Evolutionary conservation across 1,140 invertebrate species (phyloP).

Genomic region (Melitaea cinxia): DNA sequence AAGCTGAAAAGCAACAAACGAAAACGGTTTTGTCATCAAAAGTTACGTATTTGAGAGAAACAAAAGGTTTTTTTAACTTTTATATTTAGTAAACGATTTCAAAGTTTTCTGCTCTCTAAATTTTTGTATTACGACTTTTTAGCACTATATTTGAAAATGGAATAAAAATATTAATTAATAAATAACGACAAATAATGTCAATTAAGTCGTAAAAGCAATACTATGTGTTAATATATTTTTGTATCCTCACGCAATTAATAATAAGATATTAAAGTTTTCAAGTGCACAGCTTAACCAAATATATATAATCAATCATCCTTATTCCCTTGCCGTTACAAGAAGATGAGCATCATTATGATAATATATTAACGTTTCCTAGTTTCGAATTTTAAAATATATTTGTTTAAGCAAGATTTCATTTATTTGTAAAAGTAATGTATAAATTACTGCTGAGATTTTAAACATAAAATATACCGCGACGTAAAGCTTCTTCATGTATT

Average conservation of each 20-base stretch:
- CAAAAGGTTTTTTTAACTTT: too few species aligned
- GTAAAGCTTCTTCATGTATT: not conserved
- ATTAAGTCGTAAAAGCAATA: not conserved
- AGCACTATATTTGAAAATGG: not conserved
- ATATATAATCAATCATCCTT: not conserved
- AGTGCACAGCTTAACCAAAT: constrained; percentile 9
- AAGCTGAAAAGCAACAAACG: too few species aligned
- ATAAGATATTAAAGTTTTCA: constrained; percentile 1
- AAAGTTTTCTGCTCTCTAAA: not conserved
- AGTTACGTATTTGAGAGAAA: too few species aligned
- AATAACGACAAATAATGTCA: not conserved
- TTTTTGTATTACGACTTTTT: not conserved
- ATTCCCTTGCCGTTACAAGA: not conserved
- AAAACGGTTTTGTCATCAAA: too few species aligned
- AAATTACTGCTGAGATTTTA: not conserved
- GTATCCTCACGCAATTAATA: not conserved
- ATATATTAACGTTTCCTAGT: not conserved
- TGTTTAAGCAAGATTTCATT: not conserved
- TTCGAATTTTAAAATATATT: constrained; percentile 3
- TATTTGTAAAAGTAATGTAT: not conserved
- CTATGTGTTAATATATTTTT: not conserved
- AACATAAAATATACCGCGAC: not conserved
- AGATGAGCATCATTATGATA: not conserved
- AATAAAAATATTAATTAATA: not conserved
- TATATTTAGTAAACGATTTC: not conserved